These are phyloP conservation scores for Pygmarrhopalites habei DNA, from an alignment of 1,140 invertebrate genomes.

Conservation along the genomic window DNA sequence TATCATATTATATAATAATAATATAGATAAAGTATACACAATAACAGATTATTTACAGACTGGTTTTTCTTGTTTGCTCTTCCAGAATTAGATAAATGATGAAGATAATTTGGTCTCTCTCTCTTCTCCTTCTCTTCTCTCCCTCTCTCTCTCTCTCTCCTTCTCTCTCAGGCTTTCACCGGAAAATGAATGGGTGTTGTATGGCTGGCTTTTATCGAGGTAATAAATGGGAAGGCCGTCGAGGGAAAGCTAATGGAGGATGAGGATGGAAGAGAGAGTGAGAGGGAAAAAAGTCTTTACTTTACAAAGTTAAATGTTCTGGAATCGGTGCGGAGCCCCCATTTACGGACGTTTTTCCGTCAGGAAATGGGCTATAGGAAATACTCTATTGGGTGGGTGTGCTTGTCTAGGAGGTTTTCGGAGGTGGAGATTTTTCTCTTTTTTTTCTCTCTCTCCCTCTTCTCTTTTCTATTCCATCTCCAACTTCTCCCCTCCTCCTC, in stretches of 20 bases:
- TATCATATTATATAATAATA: background rate
- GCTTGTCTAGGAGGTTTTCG: conserved; percentile 1
- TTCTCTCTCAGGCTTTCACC: conserved; percentile 9
- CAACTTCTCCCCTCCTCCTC: no score
- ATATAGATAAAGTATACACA: background rate
- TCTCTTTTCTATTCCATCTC: no score
- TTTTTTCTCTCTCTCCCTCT: background rate
- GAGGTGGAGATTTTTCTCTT: conserved; percentile 15
- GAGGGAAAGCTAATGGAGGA: conserved; percentile 25
- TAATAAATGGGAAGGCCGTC: conserved; percentile 32
- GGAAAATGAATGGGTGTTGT: conserved; percentile 29
- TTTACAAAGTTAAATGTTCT: conserved; percentile 35
- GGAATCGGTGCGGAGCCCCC: conserved; percentile 16
- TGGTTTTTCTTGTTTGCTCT: conserved; percentile 20
- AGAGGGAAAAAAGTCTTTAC: conserved; percentile 23
- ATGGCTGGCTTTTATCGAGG: conserved; percentile 31
- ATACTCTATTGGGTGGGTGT: conserved; percentile 13
- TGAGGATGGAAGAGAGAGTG: background rate
- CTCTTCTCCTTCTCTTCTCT: no score
- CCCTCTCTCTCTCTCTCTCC: no score
- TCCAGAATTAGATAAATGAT: conserved; percentile 18
- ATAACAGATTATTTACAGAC: conserved; percentile 16
- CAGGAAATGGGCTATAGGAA: conserved; percentile 18
- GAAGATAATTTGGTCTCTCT: conserved; percentile 17
- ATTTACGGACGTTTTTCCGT: conserved; percentile 16